These are phyloP conservation scores for Pachyramphus minor DNA, from an alignment of 2,113 vertebrate genomes.

Conservation along the genomic window DNA sequence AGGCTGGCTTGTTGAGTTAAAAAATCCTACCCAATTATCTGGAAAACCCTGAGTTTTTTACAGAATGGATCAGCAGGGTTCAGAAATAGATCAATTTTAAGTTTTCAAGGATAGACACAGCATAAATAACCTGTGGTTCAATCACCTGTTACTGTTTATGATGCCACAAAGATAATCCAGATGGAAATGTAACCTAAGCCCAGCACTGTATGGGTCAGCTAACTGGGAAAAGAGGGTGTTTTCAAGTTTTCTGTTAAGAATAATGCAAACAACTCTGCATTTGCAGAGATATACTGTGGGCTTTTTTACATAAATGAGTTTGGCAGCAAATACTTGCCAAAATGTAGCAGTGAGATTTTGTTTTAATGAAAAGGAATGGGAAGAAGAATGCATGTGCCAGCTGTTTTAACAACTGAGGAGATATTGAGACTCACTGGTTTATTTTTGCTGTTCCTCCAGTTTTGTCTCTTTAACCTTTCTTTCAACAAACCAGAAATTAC, in stretches of 20 bases:
- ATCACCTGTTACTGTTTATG: neutral
- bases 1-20: neutral
- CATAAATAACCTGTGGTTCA: neutral
- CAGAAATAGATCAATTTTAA: neutral
- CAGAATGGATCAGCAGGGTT: neutral
- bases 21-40: neutral
- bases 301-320: neutral
- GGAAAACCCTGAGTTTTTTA: neutral
- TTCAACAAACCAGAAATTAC: neutral
- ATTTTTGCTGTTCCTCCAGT: neutral
- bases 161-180: neutral
- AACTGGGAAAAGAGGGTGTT: neutral
- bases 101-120: neutral
- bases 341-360: neutral
- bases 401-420: neutral
- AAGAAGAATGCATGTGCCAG: neutral
- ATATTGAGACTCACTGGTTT: neutral
- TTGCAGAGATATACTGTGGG: neutral
- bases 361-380: neutral
- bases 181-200: neutral
- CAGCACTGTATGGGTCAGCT: neutral
- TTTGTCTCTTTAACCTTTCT: constrained; percentile 5
- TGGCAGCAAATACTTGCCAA: neutral
- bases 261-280: neutral
- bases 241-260: neutral